These are phyloP conservation scores for Callosobruchus maculatus DNA, from an alignment of 2,888 invertebrate species.

Conservation along the genomic window DNA sequence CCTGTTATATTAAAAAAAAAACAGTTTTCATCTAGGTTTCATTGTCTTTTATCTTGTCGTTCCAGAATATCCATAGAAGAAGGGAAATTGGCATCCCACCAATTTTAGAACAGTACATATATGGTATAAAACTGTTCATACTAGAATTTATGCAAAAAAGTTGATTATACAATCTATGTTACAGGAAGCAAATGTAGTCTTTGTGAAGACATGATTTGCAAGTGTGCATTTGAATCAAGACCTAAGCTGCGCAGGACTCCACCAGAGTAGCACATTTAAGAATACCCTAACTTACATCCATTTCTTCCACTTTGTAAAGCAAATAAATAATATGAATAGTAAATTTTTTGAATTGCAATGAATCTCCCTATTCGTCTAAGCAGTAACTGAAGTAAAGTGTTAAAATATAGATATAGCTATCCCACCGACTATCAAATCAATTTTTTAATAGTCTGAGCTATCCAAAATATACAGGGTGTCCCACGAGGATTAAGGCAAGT, in stretches of 20 bases:
- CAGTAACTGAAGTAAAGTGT: too few species aligned
- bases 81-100: not conserved
- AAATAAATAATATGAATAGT: too few species aligned
- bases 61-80: constrained; percentile 4
- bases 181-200: constrained; percentile 16
- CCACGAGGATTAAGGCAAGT: too few species aligned
- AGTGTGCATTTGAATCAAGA: constrained; percentile 30
- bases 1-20: too few species aligned
- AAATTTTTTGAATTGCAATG: too few species aligned
- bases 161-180: constrained; percentile 8
- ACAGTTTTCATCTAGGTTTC: too few species aligned
- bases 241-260: constrained; percentile 30
- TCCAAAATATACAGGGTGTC: too few species aligned
- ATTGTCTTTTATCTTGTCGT: not conserved
- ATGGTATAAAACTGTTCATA: not conserved
- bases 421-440: too few species aligned
- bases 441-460: too few species aligned
- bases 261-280: constrained; percentile 1
- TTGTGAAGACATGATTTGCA: constrained; percentile 26
- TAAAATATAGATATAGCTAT: too few species aligned
- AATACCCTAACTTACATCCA: not conserved
- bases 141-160: not conserved
- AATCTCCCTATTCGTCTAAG: too few species aligned
- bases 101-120: constrained; percentile 3
- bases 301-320: too few species aligned